phyloP scores from a whole-genome alignment of 2,888 invertebrate genomes.

The Orthosia gracilis region DNA sequence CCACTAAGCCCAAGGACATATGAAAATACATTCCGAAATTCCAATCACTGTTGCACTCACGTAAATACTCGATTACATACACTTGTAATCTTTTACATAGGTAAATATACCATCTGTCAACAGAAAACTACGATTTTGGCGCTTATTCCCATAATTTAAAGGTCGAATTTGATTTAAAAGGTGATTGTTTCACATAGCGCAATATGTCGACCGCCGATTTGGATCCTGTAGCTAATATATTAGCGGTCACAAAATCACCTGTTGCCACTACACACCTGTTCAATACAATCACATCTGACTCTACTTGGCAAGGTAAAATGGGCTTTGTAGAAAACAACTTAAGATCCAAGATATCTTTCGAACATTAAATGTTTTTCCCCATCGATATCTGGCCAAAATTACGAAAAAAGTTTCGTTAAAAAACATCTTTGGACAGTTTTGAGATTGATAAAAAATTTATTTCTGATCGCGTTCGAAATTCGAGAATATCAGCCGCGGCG shows the following conservation, averaged over 20 bases:
- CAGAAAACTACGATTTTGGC: constrained; percentile 54
- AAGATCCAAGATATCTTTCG: constrained; percentile 61
- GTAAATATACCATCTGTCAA: constrained; percentile 78
- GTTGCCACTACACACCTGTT: constrained; percentile 88
- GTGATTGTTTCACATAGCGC: constrained; percentile 75
- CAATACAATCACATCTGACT: constrained; percentile 88
- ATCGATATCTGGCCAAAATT: constrained; percentile 79
- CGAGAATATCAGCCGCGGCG: constrained; percentile 51
- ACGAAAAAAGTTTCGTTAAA: constrained; percentile 72
- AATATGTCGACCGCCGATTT: constrained; percentile 86
- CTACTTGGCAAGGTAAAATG: constrained; percentile 61
- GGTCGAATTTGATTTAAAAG: constrained; percentile 57
- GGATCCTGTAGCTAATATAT: constrained; percentile 86
- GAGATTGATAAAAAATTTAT: constrained; percentile 70
- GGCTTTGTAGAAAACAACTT: constrained; percentile 9
- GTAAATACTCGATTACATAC: constrained; percentile 69
- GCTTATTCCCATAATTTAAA: constrained; percentile 54
- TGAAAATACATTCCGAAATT: constrained; percentile 70
- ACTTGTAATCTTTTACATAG: constrained; percentile 72
- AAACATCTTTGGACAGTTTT: constrained; percentile 77
- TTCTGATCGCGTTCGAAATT: constrained; percentile 59
- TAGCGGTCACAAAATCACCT: constrained; percentile 89
- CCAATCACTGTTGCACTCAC: constrained; percentile 73
- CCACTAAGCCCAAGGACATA: constrained; percentile 64
- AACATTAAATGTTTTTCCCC: constrained; percentile 67